Evolutionary conservation across 2,888 invertebrate genomes (phyloP), one percentile per base, ranked within the genome.

Genomic region (Drosophila ezoana): DNA sequence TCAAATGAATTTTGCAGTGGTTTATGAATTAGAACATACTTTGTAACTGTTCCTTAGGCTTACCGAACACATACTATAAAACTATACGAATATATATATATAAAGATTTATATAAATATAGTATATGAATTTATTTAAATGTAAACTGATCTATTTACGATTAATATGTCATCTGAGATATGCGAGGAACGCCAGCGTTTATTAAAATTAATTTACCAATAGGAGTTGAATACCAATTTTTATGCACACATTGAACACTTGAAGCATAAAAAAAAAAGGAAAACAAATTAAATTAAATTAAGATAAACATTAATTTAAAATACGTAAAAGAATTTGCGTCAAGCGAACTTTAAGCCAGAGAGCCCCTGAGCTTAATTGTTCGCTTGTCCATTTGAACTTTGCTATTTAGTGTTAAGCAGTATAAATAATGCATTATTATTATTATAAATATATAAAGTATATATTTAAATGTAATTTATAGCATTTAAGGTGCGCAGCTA

Each of bases 121-220:
- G 8, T 28, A 28, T 28, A 28, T 28, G 2, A 40, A 41, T 20
- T 47, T 35, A 48, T 11, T 16, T 16, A 20, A 37, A 16, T 35
- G 35, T 61, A 40, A 51, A 60, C 51, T 60, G 48, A 47, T 32
- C 47, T 37, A 48, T 51, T 41, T n/a, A 43, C 35, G 37, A 65
- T 64, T 60, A n/a, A 56, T 51, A 33, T 23, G 23, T 23, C 23
- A 23, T 20, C 73, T 73, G 73, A 63, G 73, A 73, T 75, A 73
- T 62, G 57, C 43, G 62, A 63, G 53, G 43, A 72, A 73, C 72
- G 66, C 73, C 72, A 72, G 72, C 73, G 72, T 72, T 72, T 72
- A 72, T 68, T 74, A 74, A 9, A 14, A 16, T 41, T 54, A 71
- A 63, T 16, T 69, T 40, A 14, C 1, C 14, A 13, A 16, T 62